These are phyloP conservation scores for Coregonus ussuriensis DNA, from an alignment of 2,797 vertebrate species.

Conservation along the genomic window DNA sequence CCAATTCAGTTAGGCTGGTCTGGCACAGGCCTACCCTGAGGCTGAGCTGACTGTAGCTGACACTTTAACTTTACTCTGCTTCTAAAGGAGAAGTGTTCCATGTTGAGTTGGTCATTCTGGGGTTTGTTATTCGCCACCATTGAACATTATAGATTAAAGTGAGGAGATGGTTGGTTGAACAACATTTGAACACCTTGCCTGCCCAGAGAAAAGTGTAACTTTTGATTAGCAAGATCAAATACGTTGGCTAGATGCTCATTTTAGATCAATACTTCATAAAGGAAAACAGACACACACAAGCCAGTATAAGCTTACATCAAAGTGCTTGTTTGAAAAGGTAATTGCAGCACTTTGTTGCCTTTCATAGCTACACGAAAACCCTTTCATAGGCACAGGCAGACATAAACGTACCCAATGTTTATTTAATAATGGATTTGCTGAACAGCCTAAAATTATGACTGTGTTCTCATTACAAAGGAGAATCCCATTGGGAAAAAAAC, in stretches of 20 bases:
- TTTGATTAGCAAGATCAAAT: too few relatives aligned
- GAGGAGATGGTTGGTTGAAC: background rate
- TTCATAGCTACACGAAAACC: slow-evolving; percentile 14
- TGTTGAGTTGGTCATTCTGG: background rate
- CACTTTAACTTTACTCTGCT: background rate
- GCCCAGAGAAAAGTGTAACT: too few relatives aligned
- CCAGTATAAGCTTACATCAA: background rate
- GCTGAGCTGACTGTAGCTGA: background rate
- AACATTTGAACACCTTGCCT: too few relatives aligned
- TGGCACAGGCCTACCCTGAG: background rate
- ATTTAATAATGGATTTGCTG: slow-evolving; percentile 1
- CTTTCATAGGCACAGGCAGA: slow-evolving; percentile 6
- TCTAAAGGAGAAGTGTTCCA: background rate
- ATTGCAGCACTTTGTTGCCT: slow-evolving; percentile 19
- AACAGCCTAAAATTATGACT: background rate
- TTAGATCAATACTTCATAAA: slow-evolving; percentile 4
- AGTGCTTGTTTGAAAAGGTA: slow-evolving; percentile 11
- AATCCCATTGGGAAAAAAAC: too few relatives aligned
- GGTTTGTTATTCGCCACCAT: background rate
- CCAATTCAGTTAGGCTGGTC: background rate
- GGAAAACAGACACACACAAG: background rate
- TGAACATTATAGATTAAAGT: background rate
- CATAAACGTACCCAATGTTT: background rate
- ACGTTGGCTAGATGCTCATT: background rate
- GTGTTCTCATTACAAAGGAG: background rate